Conservation (phyloP, 2,113 vertebrate genomes). For the Clupea harengus region DNA sequence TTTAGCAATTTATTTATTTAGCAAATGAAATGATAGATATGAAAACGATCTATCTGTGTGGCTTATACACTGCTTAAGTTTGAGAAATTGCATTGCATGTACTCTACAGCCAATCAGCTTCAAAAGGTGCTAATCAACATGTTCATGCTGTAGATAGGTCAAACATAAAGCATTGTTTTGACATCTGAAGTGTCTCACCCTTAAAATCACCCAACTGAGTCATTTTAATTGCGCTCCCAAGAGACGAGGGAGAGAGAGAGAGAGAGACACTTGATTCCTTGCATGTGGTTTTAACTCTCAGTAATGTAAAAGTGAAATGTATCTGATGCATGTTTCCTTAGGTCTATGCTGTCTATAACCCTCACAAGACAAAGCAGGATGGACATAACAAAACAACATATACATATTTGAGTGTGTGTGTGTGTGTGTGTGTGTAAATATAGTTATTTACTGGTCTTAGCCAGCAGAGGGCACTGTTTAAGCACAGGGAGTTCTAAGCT, state of each 20-base stretch:
- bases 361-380: too few species aligned
- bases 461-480: background rate
- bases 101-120: background rate
- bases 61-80: background rate
- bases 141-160: background rate
- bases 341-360: too few species aligned
- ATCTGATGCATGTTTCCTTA: too few species aligned
- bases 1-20: too few species aligned
- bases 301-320: background rate
- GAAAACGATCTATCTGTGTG: too few species aligned
- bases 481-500: background rate
- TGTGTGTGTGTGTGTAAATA: background rate
- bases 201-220: background rate
- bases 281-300: background rate
- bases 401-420: background rate
- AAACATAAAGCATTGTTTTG: background rate
- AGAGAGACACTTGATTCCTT: background rate
- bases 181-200: background rate
- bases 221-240: conserved; percentile 1
- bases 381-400: background rate
- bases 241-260: background rate
- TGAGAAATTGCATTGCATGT: background rate
- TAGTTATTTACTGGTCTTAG: background rate
- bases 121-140: background rate
- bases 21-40: too few species aligned